Base-by-base conservation (phyloP, 1,140 invertebrate genomes). In the Micrasema minimum region DNA sequence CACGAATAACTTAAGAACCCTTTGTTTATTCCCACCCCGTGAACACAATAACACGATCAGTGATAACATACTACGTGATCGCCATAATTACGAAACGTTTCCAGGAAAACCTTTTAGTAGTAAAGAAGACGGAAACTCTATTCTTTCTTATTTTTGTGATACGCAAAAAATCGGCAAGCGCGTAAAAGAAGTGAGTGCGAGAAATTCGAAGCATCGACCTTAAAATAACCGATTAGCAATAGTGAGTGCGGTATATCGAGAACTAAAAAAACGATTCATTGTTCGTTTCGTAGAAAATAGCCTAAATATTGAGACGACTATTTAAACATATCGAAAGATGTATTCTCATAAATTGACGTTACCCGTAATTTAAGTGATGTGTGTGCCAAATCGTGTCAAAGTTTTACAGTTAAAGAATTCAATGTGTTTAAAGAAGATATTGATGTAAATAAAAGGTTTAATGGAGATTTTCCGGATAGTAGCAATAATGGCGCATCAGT, bases 71-170 rank as follows among this genome's bases (percentile, higher is more conserved):
- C 45, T 64, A 64, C 59, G 59, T 64, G 59, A 64, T 46, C 43
- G 43, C 59, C 59, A 64, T 64, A 64, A 64, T 64, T 64, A 64
- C 59, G 43, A n/a, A 46, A 41, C 22, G 35, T 59, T 59, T 64
- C 31, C 22, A 7, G 43, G 26, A 20, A 48, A n/a, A 4, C 22
- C 16, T 46, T 31, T 11, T n/a, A 12, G 45, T 48, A 64, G 20
- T 64, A 46, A 64, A 48, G 26, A 23, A 64, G 59, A 18, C 41
- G 14, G 59, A 64, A 64, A 26, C 43, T 16, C 12, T 26, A 16
- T 46, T 46, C 43, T 64, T 64, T 64, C 59, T 64, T 64, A 46
- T 46, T 64, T 64, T 20, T 64, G 43, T 46, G 41, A 45, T 46
- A 46, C 59, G 41, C 59, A 45, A 46, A 45, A 46, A 64, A 64